Percentiles rank a stretch among this genome's conserved stretches.
These are phyloP conservation scores for Rhysida immarginata DNA, from an alignment of 1,140 invertebrate species.

Conservation along the genomic window DNA sequence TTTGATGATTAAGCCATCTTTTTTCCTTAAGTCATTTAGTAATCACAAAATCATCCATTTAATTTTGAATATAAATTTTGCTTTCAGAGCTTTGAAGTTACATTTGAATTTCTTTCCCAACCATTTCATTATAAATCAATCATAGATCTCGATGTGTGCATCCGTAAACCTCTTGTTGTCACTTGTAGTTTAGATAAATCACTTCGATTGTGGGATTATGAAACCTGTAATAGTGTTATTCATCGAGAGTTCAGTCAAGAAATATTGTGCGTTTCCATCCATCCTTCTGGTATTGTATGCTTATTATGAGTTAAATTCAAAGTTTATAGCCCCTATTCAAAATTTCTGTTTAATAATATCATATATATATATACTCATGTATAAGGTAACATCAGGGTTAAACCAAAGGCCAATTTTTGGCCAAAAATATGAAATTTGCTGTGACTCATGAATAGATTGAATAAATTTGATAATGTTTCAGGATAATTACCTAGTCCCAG, in stretches of 20 bases:
- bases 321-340: too few relatives aligned
- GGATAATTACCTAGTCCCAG: too few relatives aligned
- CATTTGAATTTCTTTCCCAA: constrained; percentile 43
- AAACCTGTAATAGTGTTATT: constrained; percentile 56
- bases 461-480: too few relatives aligned
- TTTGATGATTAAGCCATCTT: not conserved
- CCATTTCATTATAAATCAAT: constrained; percentile 64
- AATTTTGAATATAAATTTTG: not conserved
- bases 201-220: constrained; percentile 78
- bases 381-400: too few relatives aligned
- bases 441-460: too few relatives aligned
- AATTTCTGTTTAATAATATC: too few relatives aligned
- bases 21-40: not conserved
- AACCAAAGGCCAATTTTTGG: too few relatives aligned
- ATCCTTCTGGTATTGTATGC: constrained; percentile 53
- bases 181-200: constrained; percentile 68
- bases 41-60: constrained; percentile 5
- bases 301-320: too few relatives aligned
- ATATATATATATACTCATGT: too few relatives aligned
- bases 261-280: constrained; percentile 57
- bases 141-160: constrained; percentile 57
- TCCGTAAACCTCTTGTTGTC: constrained; percentile 75
- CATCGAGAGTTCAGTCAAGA: constrained; percentile 66
- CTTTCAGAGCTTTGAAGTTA: constrained; percentile 15
- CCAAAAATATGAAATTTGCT: too few relatives aligned